Evolutionary conservation across 2,888 invertebrate genomes (phyloP).

Genomic region (Chrysolina americana): DNA sequence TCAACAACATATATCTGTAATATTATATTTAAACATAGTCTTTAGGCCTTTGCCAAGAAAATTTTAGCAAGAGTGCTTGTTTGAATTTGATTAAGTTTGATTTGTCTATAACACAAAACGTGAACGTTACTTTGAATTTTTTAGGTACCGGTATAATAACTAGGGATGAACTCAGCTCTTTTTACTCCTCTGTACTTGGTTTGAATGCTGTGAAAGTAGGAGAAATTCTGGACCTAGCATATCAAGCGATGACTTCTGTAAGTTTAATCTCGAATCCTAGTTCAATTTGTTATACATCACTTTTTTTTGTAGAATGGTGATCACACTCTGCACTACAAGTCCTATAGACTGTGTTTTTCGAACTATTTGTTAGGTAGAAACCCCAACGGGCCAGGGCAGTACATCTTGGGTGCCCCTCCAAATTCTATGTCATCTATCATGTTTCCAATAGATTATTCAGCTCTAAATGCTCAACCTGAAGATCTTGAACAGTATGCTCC

Average conservation of each 20-base stretch:
- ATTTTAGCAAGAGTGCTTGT: too few species aligned
- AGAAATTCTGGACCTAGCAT: conserved; percentile 79
- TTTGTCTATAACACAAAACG: too few species aligned
- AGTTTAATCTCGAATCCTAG: conserved; percentile 62
- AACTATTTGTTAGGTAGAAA: conserved; percentile 83
- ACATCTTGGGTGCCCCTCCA: conserved; percentile 78
- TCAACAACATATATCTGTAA: too few species aligned
- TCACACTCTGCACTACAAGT: conserved; percentile 76
- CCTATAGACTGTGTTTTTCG: conserved; percentile 81
- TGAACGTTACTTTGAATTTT: conserved; percentile 1
- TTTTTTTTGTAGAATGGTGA: conserved; percentile 77
- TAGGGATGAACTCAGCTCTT: conserved; percentile 77
- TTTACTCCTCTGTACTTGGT: conserved; percentile 81
- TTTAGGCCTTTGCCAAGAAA: too few species aligned
- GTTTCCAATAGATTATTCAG: conserved; percentile 84
- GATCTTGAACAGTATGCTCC: conserved; percentile 81
- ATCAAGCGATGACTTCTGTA: conserved; percentile 82
- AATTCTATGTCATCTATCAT: conserved; percentile 73
- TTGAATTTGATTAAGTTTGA: too few species aligned
- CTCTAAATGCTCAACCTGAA: conserved; percentile 79
- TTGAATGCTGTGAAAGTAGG: conserved; percentile 75
- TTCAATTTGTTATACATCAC: conserved; percentile 16
- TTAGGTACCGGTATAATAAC: conserved; percentile 78
- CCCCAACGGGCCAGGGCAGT: conserved; percentile 84
- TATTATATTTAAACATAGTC: too few species aligned